Percentiles rank a stretch among this genome's conserved stretches.
Evolutionary conservation across 2,888 invertebrate species (phyloP).

Genomic region (Epirrhoe tristata): DNA sequence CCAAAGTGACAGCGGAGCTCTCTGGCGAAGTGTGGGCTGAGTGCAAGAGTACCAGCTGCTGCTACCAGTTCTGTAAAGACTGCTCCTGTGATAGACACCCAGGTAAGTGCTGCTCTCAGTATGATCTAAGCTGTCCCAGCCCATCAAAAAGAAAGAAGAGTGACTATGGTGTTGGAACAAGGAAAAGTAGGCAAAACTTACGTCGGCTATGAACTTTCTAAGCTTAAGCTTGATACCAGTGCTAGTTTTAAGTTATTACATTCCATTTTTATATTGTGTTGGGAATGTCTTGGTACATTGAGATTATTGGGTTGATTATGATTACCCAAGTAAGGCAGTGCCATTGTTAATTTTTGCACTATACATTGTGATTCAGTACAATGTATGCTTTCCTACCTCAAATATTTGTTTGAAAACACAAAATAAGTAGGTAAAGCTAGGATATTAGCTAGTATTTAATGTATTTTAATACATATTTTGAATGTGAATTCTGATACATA

Average conservation of each 20-base stretch:
- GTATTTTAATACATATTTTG: conserved; percentile 22
- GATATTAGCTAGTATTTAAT: conserved; percentile 25
- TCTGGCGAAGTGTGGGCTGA: conserved; percentile 83
- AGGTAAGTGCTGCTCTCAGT: conserved; percentile 72
- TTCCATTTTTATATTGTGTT: conserved; percentile 64
- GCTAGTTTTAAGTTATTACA: conserved; percentile 58
- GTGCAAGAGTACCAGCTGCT: conserved; percentile 79
- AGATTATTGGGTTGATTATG: conserved; percentile 42
- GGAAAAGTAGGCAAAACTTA: conserved; percentile 76
- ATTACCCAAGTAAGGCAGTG: conserved; percentile 39
- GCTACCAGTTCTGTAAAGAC: conserved; percentile 81
- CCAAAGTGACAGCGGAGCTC: conserved; percentile 73
- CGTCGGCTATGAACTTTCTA: conserved; percentile 66
- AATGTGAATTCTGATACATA: conserved; percentile 16
- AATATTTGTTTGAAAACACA: conserved; percentile 32
- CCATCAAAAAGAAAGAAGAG: conserved; percentile 80
- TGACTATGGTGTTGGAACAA: conserved; percentile 68
- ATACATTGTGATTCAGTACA: conserved; percentile 30
- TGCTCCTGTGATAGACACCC: conserved; percentile 76
- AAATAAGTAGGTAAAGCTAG: conserved; percentile 42
- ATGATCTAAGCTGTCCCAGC: conserved; percentile 77
- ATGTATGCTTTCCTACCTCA: conserved; percentile 41
- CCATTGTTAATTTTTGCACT: conserved; percentile 37
- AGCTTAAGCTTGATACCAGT: conserved; percentile 56
- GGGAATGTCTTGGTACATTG: conserved; percentile 41